These are phyloP conservation scores for Myathropa florea DNA, from an alignment of 2,888 invertebrate species.

Conservation along the genomic window DNA sequence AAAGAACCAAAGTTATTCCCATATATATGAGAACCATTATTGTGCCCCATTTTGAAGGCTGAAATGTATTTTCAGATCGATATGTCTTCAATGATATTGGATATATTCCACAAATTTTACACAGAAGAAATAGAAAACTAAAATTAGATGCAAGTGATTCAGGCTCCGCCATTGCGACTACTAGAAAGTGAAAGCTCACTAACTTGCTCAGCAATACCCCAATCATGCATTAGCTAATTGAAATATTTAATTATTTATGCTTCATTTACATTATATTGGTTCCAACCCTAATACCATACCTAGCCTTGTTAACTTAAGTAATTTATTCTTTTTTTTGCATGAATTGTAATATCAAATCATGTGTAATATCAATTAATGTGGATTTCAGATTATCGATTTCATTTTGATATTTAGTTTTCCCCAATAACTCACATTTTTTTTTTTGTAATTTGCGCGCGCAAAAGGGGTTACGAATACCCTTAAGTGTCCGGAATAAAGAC, in stretches of 20 bases:
- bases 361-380: too few relatives aligned
- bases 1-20: constrained; percentile 73
- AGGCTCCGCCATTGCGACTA: constrained; percentile 35
- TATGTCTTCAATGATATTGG: constrained; percentile 76
- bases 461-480: too few relatives aligned
- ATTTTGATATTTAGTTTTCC: too few relatives aligned
- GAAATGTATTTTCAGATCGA: constrained; percentile 73
- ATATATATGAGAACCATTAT: constrained; percentile 74
- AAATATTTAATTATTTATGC: neutral
- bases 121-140: constrained; percentile 76
- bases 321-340: too few relatives aligned
- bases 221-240: neutral
- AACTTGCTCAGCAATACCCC: too few relatives aligned
- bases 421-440: too few relatives aligned
- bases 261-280: neutral
- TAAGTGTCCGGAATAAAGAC: too few relatives aligned
- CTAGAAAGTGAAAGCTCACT: neutral
- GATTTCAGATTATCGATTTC: too few relatives aligned
- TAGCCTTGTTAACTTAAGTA: too few relatives aligned
- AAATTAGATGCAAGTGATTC: constrained; percentile 76
- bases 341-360: too few relatives aligned
- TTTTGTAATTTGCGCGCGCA: too few relatives aligned
- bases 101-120: constrained; percentile 78
- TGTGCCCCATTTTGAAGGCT: constrained; percentile 77
- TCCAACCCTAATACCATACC: neutral